Evolutionary conservation across 2,797 vertebrate species (phyloP).

Genomic region (Dendrocincla tyrannina): DNA sequence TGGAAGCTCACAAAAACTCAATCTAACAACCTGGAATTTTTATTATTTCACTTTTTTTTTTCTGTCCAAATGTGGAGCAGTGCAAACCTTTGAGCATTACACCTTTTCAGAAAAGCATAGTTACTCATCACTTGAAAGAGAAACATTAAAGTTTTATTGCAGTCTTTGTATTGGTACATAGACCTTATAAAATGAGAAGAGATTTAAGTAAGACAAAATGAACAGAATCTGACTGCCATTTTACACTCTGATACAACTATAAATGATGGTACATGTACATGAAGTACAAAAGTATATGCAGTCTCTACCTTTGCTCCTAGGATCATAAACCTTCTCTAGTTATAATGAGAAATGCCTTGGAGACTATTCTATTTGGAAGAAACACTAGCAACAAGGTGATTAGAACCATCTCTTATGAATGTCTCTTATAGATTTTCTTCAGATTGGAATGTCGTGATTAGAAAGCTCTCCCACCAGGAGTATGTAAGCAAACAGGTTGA

Average conservation of each 20-base stretch:
- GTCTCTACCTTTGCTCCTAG: conserved; percentile 17
- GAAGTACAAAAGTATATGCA: not conserved
- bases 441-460: not conserved
- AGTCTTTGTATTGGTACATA: conserved; percentile 2
- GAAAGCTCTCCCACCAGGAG: not conserved
- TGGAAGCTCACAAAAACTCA: not conserved
- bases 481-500: not conserved
- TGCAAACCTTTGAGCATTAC: not conserved
- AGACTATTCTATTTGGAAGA: not conserved
- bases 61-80: not conserved
- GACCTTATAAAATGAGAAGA: conserved; percentile 40
- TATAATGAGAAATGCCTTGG: not conserved
- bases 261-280: not conserved
- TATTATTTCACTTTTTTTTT: not conserved
- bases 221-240: not conserved
- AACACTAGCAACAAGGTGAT: not conserved
- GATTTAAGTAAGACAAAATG: conserved; percentile 12
- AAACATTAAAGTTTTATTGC: not conserved
- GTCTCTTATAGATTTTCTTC: not conserved
- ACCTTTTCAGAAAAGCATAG: not conserved
- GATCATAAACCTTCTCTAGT: conserved; percentile 21
- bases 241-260: not conserved
- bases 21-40: not conserved
- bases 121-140: not conserved
- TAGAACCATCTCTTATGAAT: not conserved